Conservation (phyloP, 1,140 invertebrate genomes). For the Drosophila subobscura region DNA sequence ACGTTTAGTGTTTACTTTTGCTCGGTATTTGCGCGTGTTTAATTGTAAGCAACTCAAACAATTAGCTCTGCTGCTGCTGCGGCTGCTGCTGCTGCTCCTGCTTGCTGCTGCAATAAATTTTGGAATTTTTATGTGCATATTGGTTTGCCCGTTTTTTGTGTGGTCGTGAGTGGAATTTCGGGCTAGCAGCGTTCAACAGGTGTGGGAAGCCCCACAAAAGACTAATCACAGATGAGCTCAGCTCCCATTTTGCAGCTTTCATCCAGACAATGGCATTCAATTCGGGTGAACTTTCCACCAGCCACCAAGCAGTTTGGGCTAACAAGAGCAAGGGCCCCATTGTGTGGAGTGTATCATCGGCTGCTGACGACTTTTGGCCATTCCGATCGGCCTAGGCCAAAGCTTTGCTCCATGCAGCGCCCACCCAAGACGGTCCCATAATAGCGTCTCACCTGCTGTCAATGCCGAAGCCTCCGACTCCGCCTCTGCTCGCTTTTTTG, state of each 20-base stretch:
- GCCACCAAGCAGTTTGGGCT: slow-evolving; percentile 24
- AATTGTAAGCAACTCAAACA: slow-evolving; percentile 43
- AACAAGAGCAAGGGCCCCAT: slow-evolving; percentile 57
- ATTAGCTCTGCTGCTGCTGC: slow-evolving; percentile 27
- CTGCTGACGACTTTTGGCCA: slow-evolving; percentile 15
- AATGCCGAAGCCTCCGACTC: slow-evolving; percentile 23
- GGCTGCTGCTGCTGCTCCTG: too few relatives aligned
- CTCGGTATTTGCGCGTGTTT: slow-evolving; percentile 39
- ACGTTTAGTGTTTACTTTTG: slow-evolving; percentile 4
- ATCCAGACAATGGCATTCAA: slow-evolving; percentile 49
- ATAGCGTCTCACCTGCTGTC: slow-evolving; percentile 49
- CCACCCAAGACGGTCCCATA: slow-evolving; percentile 53
- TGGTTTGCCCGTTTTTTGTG: slow-evolving; percentile 18
- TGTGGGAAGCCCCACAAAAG: slow-evolving; percentile 57
- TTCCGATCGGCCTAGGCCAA: slow-evolving; percentile 20
- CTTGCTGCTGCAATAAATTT: slow-evolving; percentile 42
- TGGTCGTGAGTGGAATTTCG: slow-evolving; percentile 35
- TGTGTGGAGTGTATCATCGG: slow-evolving; percentile 20
- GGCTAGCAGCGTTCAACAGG: slow-evolving; percentile 34
- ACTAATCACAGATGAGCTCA: slow-evolving; percentile 53
- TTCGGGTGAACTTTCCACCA: slow-evolving; percentile 42
- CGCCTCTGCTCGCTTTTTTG: slow-evolving; percentile 25
- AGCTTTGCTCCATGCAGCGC: slow-evolving; percentile 31
- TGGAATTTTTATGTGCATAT: slow-evolving; percentile 47
- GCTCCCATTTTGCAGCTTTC: slow-evolving; percentile 48